Percentiles rank a stretch among this genome's conserved stretches.
Evolutionary conservation across 2,113 vertebrate genomes (phyloP).

Genomic region (Verasper variegatus): DNA sequence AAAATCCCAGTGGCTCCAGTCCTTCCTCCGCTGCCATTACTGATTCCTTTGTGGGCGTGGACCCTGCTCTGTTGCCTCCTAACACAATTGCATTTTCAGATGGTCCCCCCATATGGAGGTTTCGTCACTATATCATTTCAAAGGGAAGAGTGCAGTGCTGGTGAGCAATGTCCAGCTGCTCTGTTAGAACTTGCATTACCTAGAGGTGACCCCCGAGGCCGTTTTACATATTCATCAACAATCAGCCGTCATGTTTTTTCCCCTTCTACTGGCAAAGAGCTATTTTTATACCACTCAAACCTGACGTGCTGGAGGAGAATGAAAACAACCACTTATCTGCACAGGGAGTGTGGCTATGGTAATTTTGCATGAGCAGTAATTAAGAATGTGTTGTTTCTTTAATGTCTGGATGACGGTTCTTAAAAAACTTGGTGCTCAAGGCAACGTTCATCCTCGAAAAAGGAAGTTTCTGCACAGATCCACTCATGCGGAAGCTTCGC

Average conservation of each 20-base stretch:
- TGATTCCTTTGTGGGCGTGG: slow-evolving; percentile 56
- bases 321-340: slow-evolving; percentile 38
- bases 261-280: slow-evolving; percentile 46
- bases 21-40: slow-evolving; percentile 44
- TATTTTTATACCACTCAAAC: slow-evolving; percentile 67
- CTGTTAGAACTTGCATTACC: slow-evolving; percentile 64
- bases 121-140: slow-evolving; percentile 56
- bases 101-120: slow-evolving; percentile 71
- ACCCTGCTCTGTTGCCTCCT: slow-evolving; percentile 72
- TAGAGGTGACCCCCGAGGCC: slow-evolving; percentile 76
- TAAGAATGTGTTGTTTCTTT: slow-evolving; percentile 8
- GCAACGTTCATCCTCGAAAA: background rate
- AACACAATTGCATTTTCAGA: slow-evolving; percentile 79
- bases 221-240: slow-evolving; percentile 76
- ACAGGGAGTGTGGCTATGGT: slow-evolving; percentile 11
- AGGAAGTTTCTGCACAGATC: background rate
- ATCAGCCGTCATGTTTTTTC: slow-evolving; percentile 40
- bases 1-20: slow-evolving; percentile 28
- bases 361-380: slow-evolving; percentile 25
- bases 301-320: slow-evolving; percentile 27
- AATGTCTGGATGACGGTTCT: background rate
- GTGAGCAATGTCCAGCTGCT: slow-evolving; percentile 75
- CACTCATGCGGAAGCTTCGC: background rate
- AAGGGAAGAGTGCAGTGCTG: slow-evolving; percentile 51
- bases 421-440: background rate